Evolutionary conservation across 1,140 invertebrate species (phyloP).

Genomic region (Heliconius nattereri): DNA sequence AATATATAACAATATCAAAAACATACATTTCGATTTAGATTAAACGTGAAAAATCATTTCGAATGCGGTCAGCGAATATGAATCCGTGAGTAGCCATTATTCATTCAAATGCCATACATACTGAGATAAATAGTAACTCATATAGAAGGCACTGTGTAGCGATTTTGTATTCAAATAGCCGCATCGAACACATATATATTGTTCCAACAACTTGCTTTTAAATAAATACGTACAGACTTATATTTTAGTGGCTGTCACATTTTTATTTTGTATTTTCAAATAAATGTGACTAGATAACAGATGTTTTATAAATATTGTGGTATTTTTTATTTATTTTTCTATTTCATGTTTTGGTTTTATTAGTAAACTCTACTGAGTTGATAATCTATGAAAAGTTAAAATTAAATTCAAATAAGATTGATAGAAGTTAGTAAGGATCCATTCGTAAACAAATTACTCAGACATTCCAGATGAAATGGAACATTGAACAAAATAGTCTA

Average conservation of each 20-base stretch:
- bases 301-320: not conserved
- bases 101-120: constrained; percentile 25
- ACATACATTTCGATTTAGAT: not conserved
- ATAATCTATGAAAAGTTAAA: too few species aligned
- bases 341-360: too few species aligned
- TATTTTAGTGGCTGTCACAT: constrained; percentile 5
- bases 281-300: not conserved
- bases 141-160: not conserved
- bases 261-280: constrained; percentile 7
- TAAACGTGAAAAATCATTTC: constrained; percentile 27
- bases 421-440: too few species aligned
- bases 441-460: too few species aligned
- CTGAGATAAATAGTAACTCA: constrained; percentile 26
- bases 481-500: too few species aligned
- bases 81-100: constrained; percentile 29
- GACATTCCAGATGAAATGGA: too few species aligned
- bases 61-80: constrained; percentile 24
- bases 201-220: constrained; percentile 14
- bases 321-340: not conserved
- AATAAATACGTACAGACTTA: constrained; percentile 11
- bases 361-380: too few species aligned
- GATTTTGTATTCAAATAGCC: constrained; percentile 13
- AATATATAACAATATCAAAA: not conserved
- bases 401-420: too few species aligned
- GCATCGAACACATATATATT: constrained; percentile 3